Conservation (phyloP, 2,888 invertebrate genomes). For the Sinotaia quadrata region DNA sequence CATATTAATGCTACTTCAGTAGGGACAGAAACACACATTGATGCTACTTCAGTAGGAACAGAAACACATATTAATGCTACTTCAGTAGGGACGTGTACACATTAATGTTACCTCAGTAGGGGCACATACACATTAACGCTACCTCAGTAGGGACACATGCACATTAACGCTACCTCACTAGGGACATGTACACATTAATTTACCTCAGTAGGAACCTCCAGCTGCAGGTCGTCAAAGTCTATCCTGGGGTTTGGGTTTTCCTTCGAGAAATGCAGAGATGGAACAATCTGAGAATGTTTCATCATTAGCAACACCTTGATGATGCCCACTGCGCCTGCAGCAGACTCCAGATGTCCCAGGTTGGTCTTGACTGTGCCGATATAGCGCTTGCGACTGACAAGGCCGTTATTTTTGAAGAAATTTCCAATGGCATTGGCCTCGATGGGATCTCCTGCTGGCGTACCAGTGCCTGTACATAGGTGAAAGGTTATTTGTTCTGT, state of each 20-base stretch:
- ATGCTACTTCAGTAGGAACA: too few species aligned
- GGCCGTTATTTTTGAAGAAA: constrained; percentile 37
- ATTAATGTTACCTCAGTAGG: too few species aligned
- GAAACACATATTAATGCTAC: too few species aligned
- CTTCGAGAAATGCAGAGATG: constrained; percentile 47
- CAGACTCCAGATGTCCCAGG: constrained; percentile 59
- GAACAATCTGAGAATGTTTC: constrained; percentile 47
- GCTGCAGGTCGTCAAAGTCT: constrained; percentile 39
- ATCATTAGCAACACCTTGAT: constrained; percentile 62
- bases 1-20: too few species aligned
- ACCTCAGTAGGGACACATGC: too few species aligned
- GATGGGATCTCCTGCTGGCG: constrained; percentile 54
- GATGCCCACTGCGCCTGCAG: constrained; percentile 56
- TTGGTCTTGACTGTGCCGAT: constrained; percentile 62
- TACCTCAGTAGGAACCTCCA: constrained; percentile 41
- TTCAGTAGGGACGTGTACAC: too few species aligned
- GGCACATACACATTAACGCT: too few species aligned
- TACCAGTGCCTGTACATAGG: constrained; percentile 49
- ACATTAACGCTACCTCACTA: too few species aligned
- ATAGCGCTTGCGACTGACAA: constrained; percentile 13
- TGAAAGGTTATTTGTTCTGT: neutral
- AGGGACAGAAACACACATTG: too few species aligned
- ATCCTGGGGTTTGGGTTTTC: constrained; percentile 51
- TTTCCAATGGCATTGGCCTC: constrained; percentile 46
- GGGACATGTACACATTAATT: neutral